Evolutionary conservation across 2,113 vertebrate species (phyloP), one percentile per base, ranked within the genome.

Genomic region (Poeciliopsis prolifica): DNA sequence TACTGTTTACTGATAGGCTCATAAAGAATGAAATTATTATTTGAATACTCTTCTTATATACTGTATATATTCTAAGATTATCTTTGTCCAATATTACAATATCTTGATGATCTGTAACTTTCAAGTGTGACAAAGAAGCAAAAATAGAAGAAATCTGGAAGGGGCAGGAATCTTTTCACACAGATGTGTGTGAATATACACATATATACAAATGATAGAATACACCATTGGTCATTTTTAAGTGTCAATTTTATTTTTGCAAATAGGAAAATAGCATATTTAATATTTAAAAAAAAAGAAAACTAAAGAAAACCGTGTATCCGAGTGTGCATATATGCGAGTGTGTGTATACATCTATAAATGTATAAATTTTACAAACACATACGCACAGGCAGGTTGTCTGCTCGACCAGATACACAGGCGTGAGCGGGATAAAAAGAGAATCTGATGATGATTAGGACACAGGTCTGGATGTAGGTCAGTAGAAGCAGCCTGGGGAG

Each of bases 241-340:
- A 67, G 69, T 79, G 29, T 31, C 10, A 58, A 28, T 77, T 92
- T 94, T 91, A 92, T 93, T 92, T 87, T 86, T 83, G 87, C 92
- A 93, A 85, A 93, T 94, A 95, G 87, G 92, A 95, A 95, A 95
- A 95, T 94, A 95, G 92, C 91, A 90, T 92, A 89, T 93, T 90
- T 91, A 84, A 86, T 93, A 93, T 87, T 92, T 42, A 77, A 94
- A 94, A 89, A 37, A 86, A 70, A 75, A 31, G 1, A 42, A 42
- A 42, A 42, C 26, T n/a, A 64, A 24, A 75, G 76, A 33, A 64
- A 77, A 66, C 61, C 33, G 72, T 44, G 83, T 61, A 76, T 77
- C 85, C 80, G 64, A 12, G 35, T 81, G 85, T 77, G 44, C 17
- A 48, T 48, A 48, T 48, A 48, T 48, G 44, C 5, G 14, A 48